These are phyloP conservation scores for Nemotelus nigrinus DNA, from an alignment of 2,888 invertebrate genomes.

Conservation along the genomic window DNA sequence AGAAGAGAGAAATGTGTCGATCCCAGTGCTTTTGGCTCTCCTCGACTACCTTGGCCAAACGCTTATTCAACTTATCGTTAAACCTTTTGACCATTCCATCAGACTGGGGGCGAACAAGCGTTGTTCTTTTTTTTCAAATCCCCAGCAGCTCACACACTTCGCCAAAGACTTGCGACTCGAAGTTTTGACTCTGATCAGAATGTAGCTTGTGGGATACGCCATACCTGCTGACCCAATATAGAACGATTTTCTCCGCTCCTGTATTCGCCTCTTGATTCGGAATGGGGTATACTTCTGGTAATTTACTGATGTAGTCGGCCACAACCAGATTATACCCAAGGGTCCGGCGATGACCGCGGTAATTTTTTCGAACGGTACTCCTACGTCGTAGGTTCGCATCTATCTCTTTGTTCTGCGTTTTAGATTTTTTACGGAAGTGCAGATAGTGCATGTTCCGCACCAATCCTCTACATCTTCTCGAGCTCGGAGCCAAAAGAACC, in stretches of 20 bases:
- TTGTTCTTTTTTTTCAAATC: constrained; percentile 52
- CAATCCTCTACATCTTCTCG: constrained; percentile 35
- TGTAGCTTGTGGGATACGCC: constrained; percentile 47
- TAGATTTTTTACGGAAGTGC: constrained; percentile 27
- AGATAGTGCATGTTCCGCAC: constrained; percentile 19
- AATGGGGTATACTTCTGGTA: constrained; percentile 47
- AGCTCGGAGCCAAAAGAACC: constrained; percentile 41
- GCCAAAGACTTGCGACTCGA: background rate
- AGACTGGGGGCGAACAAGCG: constrained; percentile 55
- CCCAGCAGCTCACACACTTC: constrained; percentile 45
- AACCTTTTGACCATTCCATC: constrained; percentile 56
- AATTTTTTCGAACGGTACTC: constrained; percentile 42
- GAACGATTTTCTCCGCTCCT: constrained; percentile 43
- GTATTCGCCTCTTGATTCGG: constrained; percentile 49
- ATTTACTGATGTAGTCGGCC: constrained; percentile 52
- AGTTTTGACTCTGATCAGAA: constrained; percentile 45
- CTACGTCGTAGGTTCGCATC: constrained; percentile 48
- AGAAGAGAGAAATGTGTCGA: constrained; percentile 44
- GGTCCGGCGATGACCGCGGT: constrained; percentile 46
- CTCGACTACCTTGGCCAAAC: constrained; percentile 51
- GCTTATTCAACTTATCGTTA: constrained; percentile 53
- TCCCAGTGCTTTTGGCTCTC: constrained; percentile 50
- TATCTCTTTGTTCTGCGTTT: constrained; percentile 17
- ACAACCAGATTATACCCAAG: constrained; percentile 48
- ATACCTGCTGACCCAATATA: constrained; percentile 46